phyloP scores from a whole-genome alignment of 2,888 invertebrate genomes.

The Elgonia sp. region DNA sequence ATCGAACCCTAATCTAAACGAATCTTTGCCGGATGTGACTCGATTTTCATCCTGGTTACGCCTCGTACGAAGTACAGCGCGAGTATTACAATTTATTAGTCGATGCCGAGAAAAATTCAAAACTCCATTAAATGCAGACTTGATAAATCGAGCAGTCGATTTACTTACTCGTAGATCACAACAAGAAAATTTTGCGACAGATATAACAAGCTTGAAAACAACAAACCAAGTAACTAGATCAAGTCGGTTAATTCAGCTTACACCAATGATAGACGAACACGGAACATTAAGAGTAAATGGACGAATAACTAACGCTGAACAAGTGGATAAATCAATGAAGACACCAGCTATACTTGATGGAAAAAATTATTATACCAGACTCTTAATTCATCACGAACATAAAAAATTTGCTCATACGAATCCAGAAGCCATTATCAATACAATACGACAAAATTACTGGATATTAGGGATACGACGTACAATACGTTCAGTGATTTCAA shows the following conservation, averaged over 20 bases:
- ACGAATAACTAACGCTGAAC: not conserved
- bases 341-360: constrained; percentile 8
- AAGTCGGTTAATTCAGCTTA: not conserved
- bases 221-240: no score
- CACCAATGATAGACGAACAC: not conserved
- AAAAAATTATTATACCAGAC: constrained; percentile 19
- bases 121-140: not conserved
- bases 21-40: not conserved
- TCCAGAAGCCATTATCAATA: constrained; percentile 17
- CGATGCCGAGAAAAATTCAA: not conserved
- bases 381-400: constrained; percentile 6
- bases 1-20: not conserved
- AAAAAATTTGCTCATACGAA: constrained; percentile 8
- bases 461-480: not conserved
- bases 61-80: constrained; percentile 34
- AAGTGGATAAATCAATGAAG: not conserved
- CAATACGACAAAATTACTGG: constrained; percentile 16
- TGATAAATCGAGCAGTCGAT: not conserved
- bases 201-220: no score
- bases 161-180: not conserved
- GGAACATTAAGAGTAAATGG: not conserved
- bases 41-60: constrained; percentile 56
- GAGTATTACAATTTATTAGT: constrained; percentile 44
- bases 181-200: not conserved
- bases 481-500: not conserved